phyloP scores from a whole-genome alignment of 2,888 invertebrate species.

The Ephialtes manifestator region DNA sequence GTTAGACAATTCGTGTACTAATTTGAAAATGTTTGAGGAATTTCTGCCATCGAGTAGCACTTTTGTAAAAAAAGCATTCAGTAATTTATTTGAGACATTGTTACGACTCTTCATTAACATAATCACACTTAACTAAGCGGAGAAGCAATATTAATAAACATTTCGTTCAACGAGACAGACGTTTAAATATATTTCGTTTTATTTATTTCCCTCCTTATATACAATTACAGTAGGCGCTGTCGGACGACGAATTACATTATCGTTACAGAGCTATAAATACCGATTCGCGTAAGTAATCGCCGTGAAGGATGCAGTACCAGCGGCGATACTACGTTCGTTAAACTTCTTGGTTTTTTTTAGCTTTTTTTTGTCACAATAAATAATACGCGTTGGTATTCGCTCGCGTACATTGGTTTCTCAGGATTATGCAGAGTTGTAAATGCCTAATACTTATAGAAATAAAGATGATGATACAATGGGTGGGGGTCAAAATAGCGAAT shows the following conservation, averaged over 20 bases:
- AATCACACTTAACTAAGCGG: background rate
- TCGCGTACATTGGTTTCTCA: conserved; percentile 36
- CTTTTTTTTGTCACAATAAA: conserved; percentile 44
- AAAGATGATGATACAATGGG: too few relatives aligned
- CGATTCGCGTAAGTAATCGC: conserved; percentile 18
- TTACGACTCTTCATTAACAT: too few relatives aligned
- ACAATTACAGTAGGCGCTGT: conserved; percentile 73
- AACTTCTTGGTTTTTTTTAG: conserved; percentile 17
- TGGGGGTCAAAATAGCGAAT: too few relatives aligned
- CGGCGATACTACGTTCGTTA: conserved; percentile 31
- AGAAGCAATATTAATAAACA: background rate
- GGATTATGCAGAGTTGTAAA: too few relatives aligned
- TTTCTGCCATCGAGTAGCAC: too few relatives aligned
- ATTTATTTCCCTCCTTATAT: conserved; percentile 72
- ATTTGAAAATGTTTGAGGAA: too few relatives aligned
- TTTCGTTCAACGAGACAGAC: conserved; percentile 51
- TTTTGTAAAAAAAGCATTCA: too few relatives aligned
- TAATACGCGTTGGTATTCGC: conserved; percentile 40
- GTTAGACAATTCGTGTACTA: too few relatives aligned
- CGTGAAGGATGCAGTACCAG: conserved; percentile 7
- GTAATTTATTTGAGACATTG: too few relatives aligned
- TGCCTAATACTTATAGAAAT: too few relatives aligned
- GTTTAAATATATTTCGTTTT: conserved; percentile 73
- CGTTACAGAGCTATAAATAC: conserved; percentile 52
- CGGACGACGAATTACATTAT: conserved; percentile 54